Evolutionary conservation across 2,797 vertebrate genomes (phyloP), one percentile per base, ranked within the genome.

Genomic region (Epinephelus coioides): DNA sequence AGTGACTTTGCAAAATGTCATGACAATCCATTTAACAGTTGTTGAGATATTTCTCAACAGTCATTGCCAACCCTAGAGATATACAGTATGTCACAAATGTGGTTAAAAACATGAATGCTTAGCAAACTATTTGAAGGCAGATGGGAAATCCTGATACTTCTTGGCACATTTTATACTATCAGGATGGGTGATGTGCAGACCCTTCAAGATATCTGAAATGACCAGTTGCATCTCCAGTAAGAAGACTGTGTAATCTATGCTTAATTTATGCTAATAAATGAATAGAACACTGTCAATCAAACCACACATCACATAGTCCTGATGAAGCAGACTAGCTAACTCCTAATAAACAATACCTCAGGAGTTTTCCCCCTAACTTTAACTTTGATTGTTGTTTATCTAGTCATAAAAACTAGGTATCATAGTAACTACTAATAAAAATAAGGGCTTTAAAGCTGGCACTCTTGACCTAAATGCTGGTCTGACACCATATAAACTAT

Each of bases 401-500:
- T 23, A 55, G 18, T 23, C 50, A 62, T 49, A 3, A 44, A 53
- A 66, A 67, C 18, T 62, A 14, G 51, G 66, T 38, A 7, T 49
- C n/a, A 46, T 5, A 2, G 10, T 46, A 77, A 59, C 55, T 19
- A 38, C 40, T 43, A 10, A 43, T 43, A 43, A 43, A 43, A 11
- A 11, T 43, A 7, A 43, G 11, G 40, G 11, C 38, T 54, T n/a
- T 62, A 74, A 68, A 66, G 25, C 55, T 21, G 12, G 6, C 34
- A 34, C 40, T 23, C 69, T 13, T 57, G 11, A 67, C 57, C 73
- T 55, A 63, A 61, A n/a, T 25, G 5, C 19, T 7, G 17, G 17
- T 82, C 43, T 54, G 69, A 71, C 67, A 71, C 64, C 21, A 64
- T 74, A 67, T 67, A 82, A 88, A 88, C 69, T 81, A 76, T 85